Conservation (phyloP, 2,888 invertebrate genomes). For the Agrochola litura region DNA sequence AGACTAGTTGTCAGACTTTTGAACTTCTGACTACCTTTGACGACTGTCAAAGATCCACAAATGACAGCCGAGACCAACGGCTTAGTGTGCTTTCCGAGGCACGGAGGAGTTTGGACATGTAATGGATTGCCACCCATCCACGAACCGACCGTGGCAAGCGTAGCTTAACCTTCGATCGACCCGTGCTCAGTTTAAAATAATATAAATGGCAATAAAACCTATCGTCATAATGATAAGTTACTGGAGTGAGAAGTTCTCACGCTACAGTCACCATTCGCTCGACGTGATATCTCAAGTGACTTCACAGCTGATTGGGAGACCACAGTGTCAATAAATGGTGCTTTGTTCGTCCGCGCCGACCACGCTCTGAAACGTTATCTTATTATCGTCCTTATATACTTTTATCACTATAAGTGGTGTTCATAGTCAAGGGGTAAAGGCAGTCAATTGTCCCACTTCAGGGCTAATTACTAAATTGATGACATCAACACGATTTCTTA, state of each 20-base stretch:
- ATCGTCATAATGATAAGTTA: neutral
- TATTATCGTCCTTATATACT: too few relatives aligned
- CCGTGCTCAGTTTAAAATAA: too few relatives aligned
- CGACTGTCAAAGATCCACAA: neutral
- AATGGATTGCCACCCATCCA: neutral
- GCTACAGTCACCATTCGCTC: neutral
- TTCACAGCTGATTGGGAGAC: slow-evolving; percentile 23
- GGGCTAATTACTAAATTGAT: neutral
- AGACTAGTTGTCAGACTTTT: neutral
- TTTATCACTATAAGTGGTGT: slow-evolving; percentile 8
- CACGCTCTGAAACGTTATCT: slow-evolving; percentile 20
- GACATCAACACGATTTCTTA: neutral
- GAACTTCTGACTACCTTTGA: neutral
- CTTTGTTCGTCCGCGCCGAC: slow-evolving; percentile 7
- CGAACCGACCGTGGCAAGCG: neutral
- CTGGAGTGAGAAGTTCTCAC: slow-evolving; percentile 43
- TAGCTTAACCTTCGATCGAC: too few relatives aligned
- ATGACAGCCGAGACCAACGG: neutral
- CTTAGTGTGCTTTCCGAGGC: neutral
- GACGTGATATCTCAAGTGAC: slow-evolving; percentile 30
- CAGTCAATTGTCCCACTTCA: neutral
- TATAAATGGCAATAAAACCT: slow-evolving; percentile 31
- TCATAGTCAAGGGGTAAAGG: neutral
- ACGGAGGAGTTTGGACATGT: neutral
- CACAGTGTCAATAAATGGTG: slow-evolving; percentile 10